Evolutionary conservation across 1,140 invertebrate genomes (phyloP).

Genomic region (Polypedilum pembai): DNA sequence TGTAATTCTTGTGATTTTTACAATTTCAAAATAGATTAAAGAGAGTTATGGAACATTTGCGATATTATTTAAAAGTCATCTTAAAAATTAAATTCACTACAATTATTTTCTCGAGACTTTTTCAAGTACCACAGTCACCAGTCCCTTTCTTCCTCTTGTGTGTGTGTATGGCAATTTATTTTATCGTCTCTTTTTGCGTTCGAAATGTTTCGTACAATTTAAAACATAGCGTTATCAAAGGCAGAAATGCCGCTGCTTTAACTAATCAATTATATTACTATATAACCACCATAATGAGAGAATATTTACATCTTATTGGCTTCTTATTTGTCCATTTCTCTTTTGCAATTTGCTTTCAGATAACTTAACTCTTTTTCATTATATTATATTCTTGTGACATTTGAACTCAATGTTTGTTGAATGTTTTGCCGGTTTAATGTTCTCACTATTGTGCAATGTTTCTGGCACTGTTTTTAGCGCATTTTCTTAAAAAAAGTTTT

Average conservation of each 20-base stretch:
- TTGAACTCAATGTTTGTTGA: conserved; percentile 2
- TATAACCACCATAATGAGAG: not conserved
- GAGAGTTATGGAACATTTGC: too few relatives aligned
- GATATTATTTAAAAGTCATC: too few relatives aligned
- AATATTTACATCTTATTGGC: not conserved
- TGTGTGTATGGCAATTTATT: not conserved
- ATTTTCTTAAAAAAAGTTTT: too few relatives aligned
- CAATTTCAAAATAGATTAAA: not conserved
- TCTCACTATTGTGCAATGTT: not conserved
- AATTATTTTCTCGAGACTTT: too few relatives aligned
- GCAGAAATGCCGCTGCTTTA: not conserved
- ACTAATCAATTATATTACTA: conserved; percentile 4
- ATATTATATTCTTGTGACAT: conserved; percentile 6
- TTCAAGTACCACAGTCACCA: too few relatives aligned
- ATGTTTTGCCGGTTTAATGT: not conserved
- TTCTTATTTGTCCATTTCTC: not conserved
- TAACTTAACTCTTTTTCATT: not conserved
- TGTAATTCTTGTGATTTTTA: not conserved
- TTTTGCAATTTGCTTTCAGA: too few relatives aligned
- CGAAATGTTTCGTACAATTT: not conserved
- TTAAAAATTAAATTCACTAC: too few relatives aligned
- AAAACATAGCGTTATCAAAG: conserved; percentile 4
- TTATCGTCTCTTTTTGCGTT: not conserved
- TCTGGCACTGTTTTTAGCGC: not conserved
- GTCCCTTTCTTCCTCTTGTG: too few relatives aligned